Evolutionary conservation across 2,888 invertebrate species (phyloP).

Genomic region (Subacronicta megacephala): DNA sequence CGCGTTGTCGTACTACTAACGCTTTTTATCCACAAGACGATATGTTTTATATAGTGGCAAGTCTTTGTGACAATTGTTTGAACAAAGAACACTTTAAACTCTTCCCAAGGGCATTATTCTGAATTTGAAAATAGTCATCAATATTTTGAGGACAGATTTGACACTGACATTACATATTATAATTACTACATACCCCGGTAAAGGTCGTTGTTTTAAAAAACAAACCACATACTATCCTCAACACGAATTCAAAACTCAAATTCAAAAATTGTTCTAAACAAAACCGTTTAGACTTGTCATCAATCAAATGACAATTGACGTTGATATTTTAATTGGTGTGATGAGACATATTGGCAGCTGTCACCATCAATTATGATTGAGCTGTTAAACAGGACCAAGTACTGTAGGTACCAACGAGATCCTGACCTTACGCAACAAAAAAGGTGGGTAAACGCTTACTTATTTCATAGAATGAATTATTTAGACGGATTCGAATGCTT

Average conservation of each 20-base stretch:
- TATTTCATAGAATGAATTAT: not conserved
- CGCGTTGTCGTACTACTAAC: constrained; percentile 64
- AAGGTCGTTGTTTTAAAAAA: not conserved
- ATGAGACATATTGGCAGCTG: constrained; percentile 31
- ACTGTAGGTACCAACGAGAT: constrained; percentile 6
- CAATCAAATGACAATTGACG: constrained; percentile 8
- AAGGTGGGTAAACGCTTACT: not conserved
- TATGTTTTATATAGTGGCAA: constrained; percentile 38
- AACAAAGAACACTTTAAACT: constrained; percentile 5
- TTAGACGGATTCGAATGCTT: not conserved
- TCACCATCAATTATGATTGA: constrained; percentile 32
- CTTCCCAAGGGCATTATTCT: no score
- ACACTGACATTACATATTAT: no score
- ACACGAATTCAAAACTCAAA: not conserved
- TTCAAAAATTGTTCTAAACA: not conserved
- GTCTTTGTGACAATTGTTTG: constrained; percentile 28
- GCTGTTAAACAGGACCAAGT: constrained; percentile 29
- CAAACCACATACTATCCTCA: not conserved
- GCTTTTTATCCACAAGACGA: constrained; percentile 65
- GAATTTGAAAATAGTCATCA: no score
- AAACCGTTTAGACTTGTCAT: not conserved
- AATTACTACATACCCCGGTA: no score
- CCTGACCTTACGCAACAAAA: constrained; percentile 34
- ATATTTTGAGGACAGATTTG: not conserved
- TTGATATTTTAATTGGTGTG: constrained; percentile 1